A percentile compares a stretch with the other conserved stretches of the same genome.
Conservation (phyloP, 2,888 invertebrate genomes). For the Hydraecia micacea region DNA sequence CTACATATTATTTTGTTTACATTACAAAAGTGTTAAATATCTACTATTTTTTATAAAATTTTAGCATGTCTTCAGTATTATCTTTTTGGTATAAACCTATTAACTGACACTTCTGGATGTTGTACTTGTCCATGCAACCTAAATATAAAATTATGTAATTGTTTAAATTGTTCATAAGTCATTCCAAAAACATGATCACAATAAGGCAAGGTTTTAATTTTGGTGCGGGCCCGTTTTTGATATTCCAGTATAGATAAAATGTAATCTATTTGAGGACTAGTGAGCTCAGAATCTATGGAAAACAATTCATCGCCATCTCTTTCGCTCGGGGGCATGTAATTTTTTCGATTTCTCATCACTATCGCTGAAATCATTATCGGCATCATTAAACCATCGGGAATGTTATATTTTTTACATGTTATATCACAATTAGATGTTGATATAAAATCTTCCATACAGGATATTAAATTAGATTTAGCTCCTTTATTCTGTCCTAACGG, state of each 20-base stretch:
- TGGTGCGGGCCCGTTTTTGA: not conserved
- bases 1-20: conserved; percentile 13
- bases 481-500: not conserved
- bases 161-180: conserved; percentile 9
- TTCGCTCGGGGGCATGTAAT: not conserved
- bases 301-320: not conserved
- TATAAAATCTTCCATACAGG: not conserved
- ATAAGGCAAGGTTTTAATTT: not conserved
- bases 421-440: not conserved
- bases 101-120: not conserved
- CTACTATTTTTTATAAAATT: not conserved
- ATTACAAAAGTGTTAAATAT: conserved; percentile 25
- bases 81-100: not conserved
- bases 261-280: not conserved
- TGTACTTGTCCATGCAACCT: not conserved
- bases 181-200: not conserved
- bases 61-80: not conserved
- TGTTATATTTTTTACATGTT: not conserved
- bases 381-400: conserved; percentile 9
- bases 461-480: not conserved
- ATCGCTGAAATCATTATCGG: not conserved
- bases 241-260: conserved; percentile 3
- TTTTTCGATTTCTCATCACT: not conserved
- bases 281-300: conserved; percentile 4
- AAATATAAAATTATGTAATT: not conserved